These are phyloP conservation scores for Notarius lentiginosus DNA, from an alignment of 2,113 vertebrate species.

Conservation along the genomic window DNA sequence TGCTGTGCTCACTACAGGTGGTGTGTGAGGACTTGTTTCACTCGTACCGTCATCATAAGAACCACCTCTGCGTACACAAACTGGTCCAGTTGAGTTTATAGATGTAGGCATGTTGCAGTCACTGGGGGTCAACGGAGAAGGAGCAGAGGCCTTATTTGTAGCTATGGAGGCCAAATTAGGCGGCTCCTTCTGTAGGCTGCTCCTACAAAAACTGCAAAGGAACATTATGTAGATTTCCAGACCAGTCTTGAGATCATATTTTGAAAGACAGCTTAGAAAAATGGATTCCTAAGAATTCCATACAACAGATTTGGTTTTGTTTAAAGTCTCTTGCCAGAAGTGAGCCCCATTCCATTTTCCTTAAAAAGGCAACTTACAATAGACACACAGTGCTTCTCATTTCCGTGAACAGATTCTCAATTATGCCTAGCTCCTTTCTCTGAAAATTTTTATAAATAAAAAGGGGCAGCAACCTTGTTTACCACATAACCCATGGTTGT, in stretches of 20 bases:
- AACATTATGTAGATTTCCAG: background rate
- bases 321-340: background rate
- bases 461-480: background rate
- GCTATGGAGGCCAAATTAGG: constrained; percentile 43
- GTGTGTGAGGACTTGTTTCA: no score
- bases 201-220: background rate
- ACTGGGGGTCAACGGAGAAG: constrained; percentile 9
- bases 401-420: background rate
- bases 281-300: background rate
- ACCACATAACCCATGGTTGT: background rate
- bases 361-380: background rate
- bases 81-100: background rate
- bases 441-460: background rate
- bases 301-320: background rate
- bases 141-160: constrained; percentile 50
- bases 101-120: constrained; percentile 28
- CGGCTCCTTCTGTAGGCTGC: constrained; percentile 50
- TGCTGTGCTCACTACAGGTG: background rate
- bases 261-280: background rate
- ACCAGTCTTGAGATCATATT: background rate
- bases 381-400: background rate
- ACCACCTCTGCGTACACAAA: background rate
- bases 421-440: no score
- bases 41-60: background rate
- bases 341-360: background rate